Percentiles rank a stretch among this genome's conserved stretches.
phyloP scores from a whole-genome alignment of 2,888 invertebrate species.

The Herminia tarsipennalis region DNA sequence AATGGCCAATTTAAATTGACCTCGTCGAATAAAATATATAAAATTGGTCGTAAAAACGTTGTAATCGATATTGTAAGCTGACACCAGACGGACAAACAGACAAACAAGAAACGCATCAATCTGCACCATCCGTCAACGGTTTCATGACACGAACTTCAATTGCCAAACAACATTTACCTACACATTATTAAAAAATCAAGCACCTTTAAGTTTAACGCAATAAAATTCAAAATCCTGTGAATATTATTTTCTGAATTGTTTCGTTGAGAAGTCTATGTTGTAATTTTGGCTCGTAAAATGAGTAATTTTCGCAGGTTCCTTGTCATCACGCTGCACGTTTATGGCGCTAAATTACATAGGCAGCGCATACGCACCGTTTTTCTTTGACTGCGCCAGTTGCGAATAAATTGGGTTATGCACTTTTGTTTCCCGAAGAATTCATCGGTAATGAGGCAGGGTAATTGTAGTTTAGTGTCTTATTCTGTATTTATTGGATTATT shows the following conservation, averaged over 20 bases:
- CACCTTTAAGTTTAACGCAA: constrained; percentile 4
- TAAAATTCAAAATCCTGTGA: constrained; percentile 28
- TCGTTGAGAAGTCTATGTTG: constrained; percentile 31
- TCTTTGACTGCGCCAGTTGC: constrained; percentile 48
- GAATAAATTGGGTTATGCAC: constrained; percentile 37
- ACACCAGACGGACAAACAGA: constrained; percentile 47
- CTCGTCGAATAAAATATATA: constrained; percentile 35
- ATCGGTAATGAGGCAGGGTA: constrained; percentile 38
- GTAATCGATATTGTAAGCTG: constrained; percentile 42
- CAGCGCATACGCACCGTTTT: constrained; percentile 48
- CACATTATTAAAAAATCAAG: background rate
- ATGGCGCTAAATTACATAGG: constrained; percentile 64
- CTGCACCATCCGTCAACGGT: constrained; percentile 51
- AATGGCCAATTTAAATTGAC: constrained; percentile 38
- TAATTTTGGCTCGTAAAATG: constrained; percentile 65
- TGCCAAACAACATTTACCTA: constrained; percentile 4
- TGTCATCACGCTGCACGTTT: constrained; percentile 67
- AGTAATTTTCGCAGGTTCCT: constrained; percentile 55
- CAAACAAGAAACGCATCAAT: constrained; percentile 48
- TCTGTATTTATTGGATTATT: constrained; percentile 21
- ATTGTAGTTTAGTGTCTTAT: constrained; percentile 23
- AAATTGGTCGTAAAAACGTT: constrained; percentile 25
- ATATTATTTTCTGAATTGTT: constrained; percentile 1
- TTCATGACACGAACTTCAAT: constrained; percentile 38
- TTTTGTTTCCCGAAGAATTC: constrained; percentile 21